Conservation (phyloP, 2,797 vertebrate genomes). For the Perodicticus potto region DNA sequence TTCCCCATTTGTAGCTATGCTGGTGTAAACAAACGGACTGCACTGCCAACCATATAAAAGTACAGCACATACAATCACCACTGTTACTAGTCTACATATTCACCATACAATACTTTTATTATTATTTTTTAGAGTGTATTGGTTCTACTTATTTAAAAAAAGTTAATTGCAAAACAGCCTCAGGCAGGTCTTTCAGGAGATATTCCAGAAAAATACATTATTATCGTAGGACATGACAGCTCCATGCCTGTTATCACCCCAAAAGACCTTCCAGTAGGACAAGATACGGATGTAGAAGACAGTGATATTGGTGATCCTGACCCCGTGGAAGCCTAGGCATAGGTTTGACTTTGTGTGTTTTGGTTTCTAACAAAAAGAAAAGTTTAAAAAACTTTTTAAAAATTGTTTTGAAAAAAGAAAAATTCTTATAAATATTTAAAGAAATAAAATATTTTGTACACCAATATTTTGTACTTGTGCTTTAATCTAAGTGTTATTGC, state of each 20-base stretch:
- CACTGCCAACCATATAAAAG: background rate
- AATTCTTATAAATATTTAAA: background rate
- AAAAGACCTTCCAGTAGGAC: background rate
- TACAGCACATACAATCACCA: background rate
- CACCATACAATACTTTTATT: background rate
- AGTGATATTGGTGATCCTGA: background rate
- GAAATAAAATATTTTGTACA: background rate
- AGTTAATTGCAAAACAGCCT: background rate
- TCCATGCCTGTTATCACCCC: background rate
- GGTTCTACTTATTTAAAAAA: background rate
- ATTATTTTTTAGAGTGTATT: background rate
- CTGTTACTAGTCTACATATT: background rate
- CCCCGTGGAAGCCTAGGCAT: background rate
- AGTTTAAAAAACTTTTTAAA: background rate
- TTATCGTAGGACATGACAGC: background rate
- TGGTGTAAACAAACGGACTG: background rate
- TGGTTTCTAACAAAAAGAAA: background rate
- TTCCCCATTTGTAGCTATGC: background rate
- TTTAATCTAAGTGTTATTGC: background rate
- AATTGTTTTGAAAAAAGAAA: too few species aligned
- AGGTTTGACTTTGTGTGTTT: background rate
- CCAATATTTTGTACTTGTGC: background rate
- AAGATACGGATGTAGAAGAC: background rate
- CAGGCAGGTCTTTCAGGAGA: background rate
- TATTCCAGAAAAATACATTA: background rate